These are phyloP conservation scores for Sinosuthora webbiana DNA, from an alignment of 2,113 vertebrate genomes.

Conservation along the genomic window DNA sequence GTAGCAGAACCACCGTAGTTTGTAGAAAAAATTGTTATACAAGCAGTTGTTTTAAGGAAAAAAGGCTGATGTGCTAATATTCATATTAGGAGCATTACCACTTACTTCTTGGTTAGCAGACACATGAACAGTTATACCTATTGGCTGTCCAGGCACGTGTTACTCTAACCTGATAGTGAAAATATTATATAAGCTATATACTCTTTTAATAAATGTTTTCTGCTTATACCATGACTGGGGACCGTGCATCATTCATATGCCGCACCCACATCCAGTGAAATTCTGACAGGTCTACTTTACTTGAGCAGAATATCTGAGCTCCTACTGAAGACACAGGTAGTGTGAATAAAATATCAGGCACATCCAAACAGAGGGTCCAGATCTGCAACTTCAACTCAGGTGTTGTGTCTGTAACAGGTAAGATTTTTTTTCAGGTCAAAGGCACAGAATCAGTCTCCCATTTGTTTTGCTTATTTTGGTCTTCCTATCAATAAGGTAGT, in stretches of 20 bases:
- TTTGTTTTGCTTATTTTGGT: not conserved
- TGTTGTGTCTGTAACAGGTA: not conserved
- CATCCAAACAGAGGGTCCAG: not conserved
- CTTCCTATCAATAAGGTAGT: not conserved
- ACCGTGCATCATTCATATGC: accelerated
- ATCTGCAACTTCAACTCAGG: not conserved
- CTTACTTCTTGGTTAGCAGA: not conserved
- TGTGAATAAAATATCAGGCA: not conserved
- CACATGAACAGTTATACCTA: not conserved
- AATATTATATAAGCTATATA: not conserved
- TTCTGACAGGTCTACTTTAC: not conserved
- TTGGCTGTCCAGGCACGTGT: accelerated
- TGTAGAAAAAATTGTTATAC: not conserved
- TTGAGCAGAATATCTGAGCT: not conserved
- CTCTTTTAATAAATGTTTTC: not conserved
- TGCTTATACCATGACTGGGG: accelerated
- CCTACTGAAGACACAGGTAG: not conserved
- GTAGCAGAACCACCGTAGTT: not conserved
- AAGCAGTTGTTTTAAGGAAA: not conserved
- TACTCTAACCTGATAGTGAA: not conserved
- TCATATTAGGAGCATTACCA: accelerated
- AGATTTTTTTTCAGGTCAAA: not conserved
- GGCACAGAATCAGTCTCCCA: not conserved
- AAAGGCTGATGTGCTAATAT: not conserved
- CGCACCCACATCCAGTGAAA: not conserved